Evolutionary conservation across 2,888 invertebrate genomes (phyloP).

Genomic region (Zhuqinia jingwanae): DNA sequence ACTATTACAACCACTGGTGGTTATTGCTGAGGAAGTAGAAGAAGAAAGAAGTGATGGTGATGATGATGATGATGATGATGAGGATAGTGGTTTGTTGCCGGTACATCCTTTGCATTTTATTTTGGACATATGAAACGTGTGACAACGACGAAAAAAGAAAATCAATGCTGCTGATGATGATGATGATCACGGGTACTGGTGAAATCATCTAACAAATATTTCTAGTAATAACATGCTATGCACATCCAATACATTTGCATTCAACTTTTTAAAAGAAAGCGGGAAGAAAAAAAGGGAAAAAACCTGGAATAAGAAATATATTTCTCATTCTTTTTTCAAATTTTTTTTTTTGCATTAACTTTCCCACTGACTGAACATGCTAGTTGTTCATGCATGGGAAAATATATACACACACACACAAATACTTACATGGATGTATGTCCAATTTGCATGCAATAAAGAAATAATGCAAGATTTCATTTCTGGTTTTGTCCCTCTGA

Average conservation of each 20-base stretch:
- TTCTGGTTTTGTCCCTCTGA: slow-evolving; percentile 38
- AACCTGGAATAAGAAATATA: not conserved
- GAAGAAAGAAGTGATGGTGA: too few relatives aligned
- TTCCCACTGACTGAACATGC: not conserved
- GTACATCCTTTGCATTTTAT: slow-evolving; percentile 56
- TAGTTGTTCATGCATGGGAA: too few relatives aligned
- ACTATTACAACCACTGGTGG: slow-evolving; percentile 15
- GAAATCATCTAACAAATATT: slow-evolving; percentile 34
- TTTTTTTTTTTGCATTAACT: not conserved
- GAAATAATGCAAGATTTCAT: slow-evolving; percentile 38
- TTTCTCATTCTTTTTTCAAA: slow-evolving; percentile 9
- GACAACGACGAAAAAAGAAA: slow-evolving; percentile 8
- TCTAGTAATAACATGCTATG: too few relatives aligned
- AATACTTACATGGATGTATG: not conserved
- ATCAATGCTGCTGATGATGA: too few relatives aligned
- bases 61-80: not conserved
- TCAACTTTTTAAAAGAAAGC: not conserved
- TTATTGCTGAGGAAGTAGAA: too few relatives aligned
- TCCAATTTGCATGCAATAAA: slow-evolving; percentile 46
- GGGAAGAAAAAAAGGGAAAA: not conserved
- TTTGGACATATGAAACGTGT: slow-evolving; percentile 19
- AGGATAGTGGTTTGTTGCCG: slow-evolving; percentile 9
- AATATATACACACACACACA: too few relatives aligned
- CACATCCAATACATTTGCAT: not conserved
- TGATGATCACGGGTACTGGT: slow-evolving; percentile 10